Conservation (phyloP, 2,888 invertebrate species). For the Trissonchulus sp. region DNA sequence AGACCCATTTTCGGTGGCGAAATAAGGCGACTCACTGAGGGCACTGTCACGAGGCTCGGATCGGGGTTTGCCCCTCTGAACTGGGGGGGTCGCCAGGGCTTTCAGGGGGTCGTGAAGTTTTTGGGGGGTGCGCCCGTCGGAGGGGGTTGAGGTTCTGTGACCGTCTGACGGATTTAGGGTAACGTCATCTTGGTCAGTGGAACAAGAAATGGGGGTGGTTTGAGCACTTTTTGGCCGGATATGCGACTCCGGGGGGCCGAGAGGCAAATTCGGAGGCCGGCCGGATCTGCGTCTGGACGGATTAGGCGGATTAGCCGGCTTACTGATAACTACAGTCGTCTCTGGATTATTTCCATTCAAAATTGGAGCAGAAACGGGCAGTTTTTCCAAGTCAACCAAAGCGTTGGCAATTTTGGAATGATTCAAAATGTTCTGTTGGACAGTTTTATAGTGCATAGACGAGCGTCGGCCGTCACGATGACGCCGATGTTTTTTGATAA, state of each 20-base stretch:
- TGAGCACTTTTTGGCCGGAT: background rate
- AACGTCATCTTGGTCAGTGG: background rate
- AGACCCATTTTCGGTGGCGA: background rate
- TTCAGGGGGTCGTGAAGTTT: background rate
- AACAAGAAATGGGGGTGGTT: background rate
- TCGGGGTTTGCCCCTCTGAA: too few relatives aligned
- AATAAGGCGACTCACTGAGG: constrained; percentile 38
- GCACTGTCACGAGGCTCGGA: constrained; percentile 32
- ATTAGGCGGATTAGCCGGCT: background rate
- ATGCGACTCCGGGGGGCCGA: background rate
- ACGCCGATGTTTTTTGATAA: background rate
- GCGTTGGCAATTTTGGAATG: background rate
- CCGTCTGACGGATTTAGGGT: background rate
- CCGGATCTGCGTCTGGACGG: background rate
- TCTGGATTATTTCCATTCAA: background rate
- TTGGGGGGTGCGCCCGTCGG: background rate
- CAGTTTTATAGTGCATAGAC: too few relatives aligned
- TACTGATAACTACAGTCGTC: background rate
- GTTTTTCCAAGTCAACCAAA: background rate
- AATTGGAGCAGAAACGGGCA: background rate
- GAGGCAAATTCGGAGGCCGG: background rate
- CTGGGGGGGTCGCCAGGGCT: constrained; percentile 36
- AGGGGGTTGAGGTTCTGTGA: background rate
- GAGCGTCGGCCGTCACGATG: constrained; percentile 17
- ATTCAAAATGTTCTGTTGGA: background rate